Conservation (phyloP, 2,888 invertebrate genomes). For the Gerosis bhagava region DNA sequence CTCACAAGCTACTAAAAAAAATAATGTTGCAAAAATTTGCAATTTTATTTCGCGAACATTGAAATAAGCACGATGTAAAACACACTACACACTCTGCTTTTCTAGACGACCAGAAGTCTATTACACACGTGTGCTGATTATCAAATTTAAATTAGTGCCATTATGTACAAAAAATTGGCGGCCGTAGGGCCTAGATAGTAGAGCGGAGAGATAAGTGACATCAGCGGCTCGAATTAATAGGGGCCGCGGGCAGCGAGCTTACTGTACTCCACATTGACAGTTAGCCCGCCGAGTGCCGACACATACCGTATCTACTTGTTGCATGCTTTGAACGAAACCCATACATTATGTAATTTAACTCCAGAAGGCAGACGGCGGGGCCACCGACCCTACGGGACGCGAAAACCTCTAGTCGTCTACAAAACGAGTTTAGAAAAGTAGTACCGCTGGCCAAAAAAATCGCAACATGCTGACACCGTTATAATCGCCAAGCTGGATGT, state of each 20-base stretch:
- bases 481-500: slow-evolving; percentile 82
- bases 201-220: slow-evolving; percentile 80
- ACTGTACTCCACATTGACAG: slow-evolving; percentile 82
- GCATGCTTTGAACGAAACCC: slow-evolving; percentile 76
- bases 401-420: slow-evolving; percentile 81
- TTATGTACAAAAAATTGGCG: slow-evolving; percentile 78
- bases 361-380: slow-evolving; percentile 76
- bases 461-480: slow-evolving; percentile 83
- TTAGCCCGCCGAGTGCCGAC: slow-evolving; percentile 75
- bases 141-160: slow-evolving; percentile 68
- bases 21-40: slow-evolving; percentile 33
- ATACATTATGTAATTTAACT: slow-evolving; percentile 82
- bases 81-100: slow-evolving; percentile 13
- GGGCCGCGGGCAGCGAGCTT: slow-evolving; percentile 79
- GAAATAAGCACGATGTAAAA: slow-evolving; percentile 14
- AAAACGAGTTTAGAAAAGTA: slow-evolving; percentile 83
- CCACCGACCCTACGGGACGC: slow-evolving; percentile 82
- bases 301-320: slow-evolving; percentile 78
- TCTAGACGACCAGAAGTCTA: slow-evolving; percentile 44
- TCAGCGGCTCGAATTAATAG: slow-evolving; percentile 81
- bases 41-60: slow-evolving; percentile 18
- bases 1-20: slow-evolving; percentile 31
- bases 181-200: slow-evolving; percentile 81
- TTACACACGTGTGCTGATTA: slow-evolving; percentile 69
- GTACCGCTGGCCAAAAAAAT: slow-evolving; percentile 83